Conservation (phyloP, 2,888 invertebrate genomes). For the Gonocerus acuteangulatus region DNA sequence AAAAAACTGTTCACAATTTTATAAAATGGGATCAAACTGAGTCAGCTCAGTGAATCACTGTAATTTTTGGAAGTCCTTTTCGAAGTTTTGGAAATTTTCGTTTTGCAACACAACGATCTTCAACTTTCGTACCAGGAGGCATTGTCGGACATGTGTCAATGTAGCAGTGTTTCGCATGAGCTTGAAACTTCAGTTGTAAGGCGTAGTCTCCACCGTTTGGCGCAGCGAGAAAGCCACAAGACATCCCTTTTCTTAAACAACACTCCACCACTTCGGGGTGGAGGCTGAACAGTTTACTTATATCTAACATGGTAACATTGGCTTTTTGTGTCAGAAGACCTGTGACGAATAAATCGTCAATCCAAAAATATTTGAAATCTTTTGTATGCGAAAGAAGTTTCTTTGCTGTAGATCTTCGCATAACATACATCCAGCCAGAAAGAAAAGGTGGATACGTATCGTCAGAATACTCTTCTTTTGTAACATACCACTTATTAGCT, state of each 20-base stretch:
- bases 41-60: conserved; percentile 22
- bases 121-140: conserved; percentile 46
- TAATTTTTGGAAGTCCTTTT: conserved; percentile 32
- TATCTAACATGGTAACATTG: conserved; percentile 51
- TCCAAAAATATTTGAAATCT: conserved; percentile 72
- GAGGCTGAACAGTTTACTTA: conserved; percentile 58
- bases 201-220: conserved; percentile 70
- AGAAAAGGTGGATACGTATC: conserved; percentile 64
- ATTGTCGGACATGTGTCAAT: conserved; percentile 49
- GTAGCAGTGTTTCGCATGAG: conserved; percentile 55
- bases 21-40: too few relatives aligned
- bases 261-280: conserved; percentile 66
- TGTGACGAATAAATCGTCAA: conserved; percentile 81
- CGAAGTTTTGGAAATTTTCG: conserved; percentile 33
- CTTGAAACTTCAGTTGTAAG: conserved; percentile 56
- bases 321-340: conserved; percentile 61
- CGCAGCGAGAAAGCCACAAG: conserved; percentile 63
- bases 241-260: conserved; percentile 56
- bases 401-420: conserved; percentile 56
- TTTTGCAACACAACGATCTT: conserved; percentile 54
- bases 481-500: conserved; percentile 75
- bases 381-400: conserved; percentile 51
- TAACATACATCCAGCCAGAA: conserved; percentile 78
- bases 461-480: conserved; percentile 54
- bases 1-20: too few relatives aligned